Evolutionary conservation across 2,888 invertebrate species (phyloP), one percentile per base, ranked within the genome.

Genomic region (Trypoxylon attenuatum): DNA sequence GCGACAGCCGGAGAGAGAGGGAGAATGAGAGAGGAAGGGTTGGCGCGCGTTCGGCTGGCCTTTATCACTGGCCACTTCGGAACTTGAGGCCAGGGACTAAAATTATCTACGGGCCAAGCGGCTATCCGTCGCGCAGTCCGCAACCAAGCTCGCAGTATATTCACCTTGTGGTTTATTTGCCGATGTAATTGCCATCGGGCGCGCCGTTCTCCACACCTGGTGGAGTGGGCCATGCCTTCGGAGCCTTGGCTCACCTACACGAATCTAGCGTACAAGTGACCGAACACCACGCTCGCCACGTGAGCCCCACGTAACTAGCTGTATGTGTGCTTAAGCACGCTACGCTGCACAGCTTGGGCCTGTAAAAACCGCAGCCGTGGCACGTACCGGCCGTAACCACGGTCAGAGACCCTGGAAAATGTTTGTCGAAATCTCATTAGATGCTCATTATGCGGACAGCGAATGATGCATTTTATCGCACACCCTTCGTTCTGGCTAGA

Each of bases 181-280:
- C 72, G 63, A 73, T 75, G 69, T 73, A 79, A 78, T 78, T 79
- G 77, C 73, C 73, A 67, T 67, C 64, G 70, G 77, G 79, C 78
- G 74, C 67, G 70, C 73, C 73, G 70, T 73, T 73, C 73, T 73
- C 73, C 73, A 70, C 73, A 73, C 73, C 73, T 73, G 73, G 73
- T 62, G 67, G 64, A 73, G 67, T 70, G 62, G 69, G 64, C 73
- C 67, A 60, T 70, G 64, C 73, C 73, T 70, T 70, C 54, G 62
- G 61, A 51, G 38, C 55, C 39, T 54, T 61, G 50, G 43, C 54
- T 52, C 54, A 57, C 57, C 63, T 66, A 62, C 60, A 57, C 58
- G 51, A 63, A 57, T 67, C 58, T 63, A 56, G 19, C 47, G 27
- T 42, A 49, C 52, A 25, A 53, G 49, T n/a, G n/a, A n/a, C n/a